These are phyloP conservation scores for Crenuchus spilurus DNA, from an alignment of 2,797 vertebrate genomes.

Conservation along the genomic window DNA sequence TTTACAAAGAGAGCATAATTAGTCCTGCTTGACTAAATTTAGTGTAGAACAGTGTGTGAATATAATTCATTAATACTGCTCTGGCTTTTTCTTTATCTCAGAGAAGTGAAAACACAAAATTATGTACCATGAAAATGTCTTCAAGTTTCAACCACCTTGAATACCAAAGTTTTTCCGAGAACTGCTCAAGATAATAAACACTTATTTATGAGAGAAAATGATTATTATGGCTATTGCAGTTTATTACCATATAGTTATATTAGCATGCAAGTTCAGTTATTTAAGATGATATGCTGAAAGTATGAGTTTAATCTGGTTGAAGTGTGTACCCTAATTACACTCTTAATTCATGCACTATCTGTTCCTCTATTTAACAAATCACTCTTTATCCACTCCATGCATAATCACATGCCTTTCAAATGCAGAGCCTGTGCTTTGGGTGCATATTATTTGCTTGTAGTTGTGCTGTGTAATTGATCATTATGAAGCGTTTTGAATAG, in stretches of 20 bases:
- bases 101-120: too few species aligned
- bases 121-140: too few species aligned
- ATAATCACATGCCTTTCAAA: conserved; percentile 12
- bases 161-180: too few species aligned
- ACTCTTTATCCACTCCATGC: conserved; percentile 16
- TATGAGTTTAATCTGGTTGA: conserved; percentile 19
- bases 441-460: not conserved
- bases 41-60: too few species aligned
- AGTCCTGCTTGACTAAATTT: too few species aligned
- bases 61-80: too few species aligned
- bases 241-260: conserved; percentile 1
- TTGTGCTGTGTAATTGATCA: conserved; percentile 1
- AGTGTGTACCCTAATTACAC: conserved; percentile 30
- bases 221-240: too few species aligned
- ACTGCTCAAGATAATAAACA: too few species aligned
- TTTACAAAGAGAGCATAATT: too few species aligned
- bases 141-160: too few species aligned
- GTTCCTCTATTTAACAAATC: conserved; percentile 23
- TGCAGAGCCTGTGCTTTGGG: not conserved
- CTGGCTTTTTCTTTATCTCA: too few species aligned
- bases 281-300: conserved; percentile 25
- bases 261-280: not conserved
- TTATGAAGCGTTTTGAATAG: not conserved
- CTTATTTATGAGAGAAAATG: too few species aligned
- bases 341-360: conserved; percentile 24